A percentile compares a stretch with the other conserved stretches of the same genome.
phyloP scores from a whole-genome alignment of 2,888 invertebrate genomes.

The Drosophila suboccidentalis region DNA sequence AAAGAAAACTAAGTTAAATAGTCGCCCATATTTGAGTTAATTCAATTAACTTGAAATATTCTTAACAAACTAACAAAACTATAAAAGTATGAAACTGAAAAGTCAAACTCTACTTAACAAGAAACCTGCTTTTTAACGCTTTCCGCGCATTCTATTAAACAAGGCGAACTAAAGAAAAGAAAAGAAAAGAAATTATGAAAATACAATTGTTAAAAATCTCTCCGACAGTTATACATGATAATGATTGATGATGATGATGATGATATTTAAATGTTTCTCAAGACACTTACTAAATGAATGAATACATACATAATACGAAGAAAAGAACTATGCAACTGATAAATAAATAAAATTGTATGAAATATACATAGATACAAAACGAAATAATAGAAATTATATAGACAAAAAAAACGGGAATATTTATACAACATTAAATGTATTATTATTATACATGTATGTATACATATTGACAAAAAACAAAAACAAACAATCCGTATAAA shows the following conservation, averaged over 20 bases:
- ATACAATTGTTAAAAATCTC: slow-evolving; percentile 73
- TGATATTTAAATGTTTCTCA: slow-evolving; percentile 69
- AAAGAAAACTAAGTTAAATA: slow-evolving; percentile 47
- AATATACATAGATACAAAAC: slow-evolving; percentile 61
- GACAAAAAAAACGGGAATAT: slow-evolving; percentile 69
- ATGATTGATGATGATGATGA: slow-evolving; percentile 46
- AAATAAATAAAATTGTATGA: slow-evolving; percentile 54
- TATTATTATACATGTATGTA: slow-evolving; percentile 77
- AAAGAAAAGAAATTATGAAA: slow-evolving; percentile 45
- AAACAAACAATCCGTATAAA: slow-evolving; percentile 63
- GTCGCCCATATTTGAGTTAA: slow-evolving; percentile 70
- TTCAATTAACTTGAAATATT: slow-evolving; percentile 68
- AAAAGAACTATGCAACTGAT: slow-evolving; percentile 67
- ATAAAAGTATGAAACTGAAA: not conserved
- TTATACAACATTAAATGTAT: slow-evolving; percentile 75
- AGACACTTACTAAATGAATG: slow-evolving; percentile 48
- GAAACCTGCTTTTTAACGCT: slow-evolving; percentile 63
- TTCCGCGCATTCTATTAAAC: slow-evolving; percentile 49
- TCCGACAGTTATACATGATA: slow-evolving; percentile 57
- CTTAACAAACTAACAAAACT: slow-evolving; percentile 20
- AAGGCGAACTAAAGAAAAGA: slow-evolving; percentile 36
- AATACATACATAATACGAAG: slow-evolving; percentile 25
- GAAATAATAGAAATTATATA: slow-evolving; percentile 76
- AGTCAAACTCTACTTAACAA: slow-evolving; percentile 20
- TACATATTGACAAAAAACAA: slow-evolving; percentile 49